Evolutionary conservation across 2,888 invertebrate species (phyloP), one percentile per base, ranked within the genome.

Genomic region (Tanypteryx hageni): DNA sequence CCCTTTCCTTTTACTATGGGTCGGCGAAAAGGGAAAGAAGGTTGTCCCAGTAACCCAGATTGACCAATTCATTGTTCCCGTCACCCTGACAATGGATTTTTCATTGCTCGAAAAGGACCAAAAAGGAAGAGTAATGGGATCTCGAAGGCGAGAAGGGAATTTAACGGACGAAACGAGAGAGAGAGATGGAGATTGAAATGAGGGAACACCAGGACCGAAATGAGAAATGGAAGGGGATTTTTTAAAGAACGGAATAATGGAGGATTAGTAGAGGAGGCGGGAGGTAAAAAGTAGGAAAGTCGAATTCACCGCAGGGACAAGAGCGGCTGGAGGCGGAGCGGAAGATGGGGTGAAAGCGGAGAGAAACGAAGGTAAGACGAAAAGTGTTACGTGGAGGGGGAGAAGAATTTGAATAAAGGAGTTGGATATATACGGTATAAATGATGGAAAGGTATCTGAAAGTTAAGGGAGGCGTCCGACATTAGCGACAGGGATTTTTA

Each of bases 41-140:
- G 76, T 76, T 76, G 76, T 1, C 76, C 76, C 76, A 76, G 27
- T 76, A 27, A 76, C 76, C 76, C 76, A 76, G 76, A 76, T 68
- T n/a, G 68, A 22, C n/a, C 68, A 64, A 16, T n/a, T 64, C 68
- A 68, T 76, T 44, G 44, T 44, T 44, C 44, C 44, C 76, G 22
- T 76, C 76, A 76, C 76, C 76, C 8, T 76, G 22, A 76, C 76
- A 22, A 76, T 76, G 76, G 76, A 76, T 76, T 68, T 44, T 68
- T 68, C 68, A 68, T n/a, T 76, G 76, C 22, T 22, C 22, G 27
- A 27, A 27, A 27, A 76, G 27, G 27, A 27, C 27, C 76, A 27
- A 76, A 76, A 76, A 18, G 76, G 76, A 27, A 44, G 44, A 44
- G 18, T 76, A 76, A 27, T 76, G 22, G 76, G 27, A 27, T 76